A percentile compares a stretch with the other conserved stretches of the same genome.
These are phyloP conservation scores for Tokudaia tokunoshimensis DNA, from an alignment of 2,797 vertebrate species.

Conservation along the genomic window DNA sequence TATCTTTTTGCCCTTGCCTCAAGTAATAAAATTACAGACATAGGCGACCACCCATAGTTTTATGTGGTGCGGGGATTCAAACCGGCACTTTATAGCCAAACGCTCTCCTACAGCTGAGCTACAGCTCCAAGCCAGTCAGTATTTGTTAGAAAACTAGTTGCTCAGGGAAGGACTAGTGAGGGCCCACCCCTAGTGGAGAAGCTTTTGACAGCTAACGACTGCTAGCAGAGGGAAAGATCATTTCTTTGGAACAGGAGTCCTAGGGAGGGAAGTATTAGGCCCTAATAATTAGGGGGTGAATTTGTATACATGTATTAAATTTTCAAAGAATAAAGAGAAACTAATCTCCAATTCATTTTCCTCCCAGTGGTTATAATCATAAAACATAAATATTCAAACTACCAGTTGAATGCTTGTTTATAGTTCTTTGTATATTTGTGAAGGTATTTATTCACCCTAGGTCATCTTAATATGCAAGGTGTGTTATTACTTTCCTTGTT, in stretches of 20 bases:
- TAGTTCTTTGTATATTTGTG: conserved; percentile 11
- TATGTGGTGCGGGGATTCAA: not conserved
- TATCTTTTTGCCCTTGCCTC: not conserved
- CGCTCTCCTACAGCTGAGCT: not conserved
- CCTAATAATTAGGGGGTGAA: not conserved
- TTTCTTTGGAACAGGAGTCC: not conserved
- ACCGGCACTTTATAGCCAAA: not conserved
- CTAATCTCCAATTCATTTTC: conserved; percentile 14
- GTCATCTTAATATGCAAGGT: not conserved
- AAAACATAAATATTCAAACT: not conserved
- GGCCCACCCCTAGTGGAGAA: not conserved
- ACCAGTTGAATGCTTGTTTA: not conserved
- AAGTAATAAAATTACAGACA: not conserved
- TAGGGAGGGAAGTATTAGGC: not conserved
- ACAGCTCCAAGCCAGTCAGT: not conserved
- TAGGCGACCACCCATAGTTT: not conserved
- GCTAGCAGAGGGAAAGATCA: too few relatives aligned
- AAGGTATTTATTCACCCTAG: not conserved
- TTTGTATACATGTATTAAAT: not conserved
- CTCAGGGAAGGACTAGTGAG: not conserved
- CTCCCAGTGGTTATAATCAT: not conserved
- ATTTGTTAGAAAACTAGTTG: not conserved
- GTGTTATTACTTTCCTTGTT: not conserved
- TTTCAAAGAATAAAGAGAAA: not conserved
- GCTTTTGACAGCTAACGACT: not conserved